Evolutionary conservation across 1,140 invertebrate species (phyloP).

Genomic region (Choristoneura fumiferana): DNA sequence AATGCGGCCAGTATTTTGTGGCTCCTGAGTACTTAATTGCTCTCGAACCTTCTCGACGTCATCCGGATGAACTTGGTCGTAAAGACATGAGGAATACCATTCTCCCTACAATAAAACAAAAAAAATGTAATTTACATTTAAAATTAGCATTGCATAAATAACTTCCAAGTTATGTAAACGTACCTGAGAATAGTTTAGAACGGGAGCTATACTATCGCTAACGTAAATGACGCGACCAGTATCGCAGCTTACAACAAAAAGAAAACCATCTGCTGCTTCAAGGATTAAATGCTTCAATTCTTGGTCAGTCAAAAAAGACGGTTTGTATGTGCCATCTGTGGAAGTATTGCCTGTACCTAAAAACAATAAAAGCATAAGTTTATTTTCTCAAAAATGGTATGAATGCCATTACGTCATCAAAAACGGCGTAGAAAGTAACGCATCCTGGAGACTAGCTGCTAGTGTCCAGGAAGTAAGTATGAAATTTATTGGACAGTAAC

Average conservation of each 20-base stretch:
- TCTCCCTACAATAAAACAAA: constrained; percentile 84
- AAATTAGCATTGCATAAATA: constrained; percentile 10
- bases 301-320: constrained; percentile 99
- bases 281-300: constrained; percentile 99
- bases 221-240: constrained; percentile 98
- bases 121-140: constrained; percentile 27
- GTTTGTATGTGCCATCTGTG: constrained; percentile 97
- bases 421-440: no score
- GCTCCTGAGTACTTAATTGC: constrained; percentile 97
- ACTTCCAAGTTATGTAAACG: constrained; percentile 21
- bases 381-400: no score
- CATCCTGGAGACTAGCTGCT: no score
- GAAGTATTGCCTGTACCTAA: constrained; percentile 96
- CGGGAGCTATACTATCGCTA: constrained; percentile 98
- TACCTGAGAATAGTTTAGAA: constrained; percentile 96
- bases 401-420: no score
- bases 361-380: no score
- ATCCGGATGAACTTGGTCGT: constrained; percentile 98
- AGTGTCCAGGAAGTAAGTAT: no score
- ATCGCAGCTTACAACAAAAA: constrained; percentile 99
- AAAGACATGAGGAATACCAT: constrained; percentile 97
- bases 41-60: constrained; percentile 99
- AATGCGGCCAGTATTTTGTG: constrained; percentile 96
- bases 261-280: constrained; percentile 99
- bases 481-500: no score